Conservation (phyloP, 2,888 invertebrate genomes). For the Epinotia brunnichana region DNA sequence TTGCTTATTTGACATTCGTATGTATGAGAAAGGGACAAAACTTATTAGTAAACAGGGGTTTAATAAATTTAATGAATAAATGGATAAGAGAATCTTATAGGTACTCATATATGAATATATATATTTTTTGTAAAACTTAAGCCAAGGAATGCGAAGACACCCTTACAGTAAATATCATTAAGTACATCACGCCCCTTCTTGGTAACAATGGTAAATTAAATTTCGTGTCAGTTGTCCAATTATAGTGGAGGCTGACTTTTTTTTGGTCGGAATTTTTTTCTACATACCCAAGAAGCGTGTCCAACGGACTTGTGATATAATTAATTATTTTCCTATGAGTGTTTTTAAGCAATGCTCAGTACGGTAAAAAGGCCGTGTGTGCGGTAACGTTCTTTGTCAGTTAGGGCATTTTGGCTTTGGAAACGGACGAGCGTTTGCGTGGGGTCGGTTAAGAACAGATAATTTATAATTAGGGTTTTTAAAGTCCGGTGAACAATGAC, state of each 20-base stretch:
- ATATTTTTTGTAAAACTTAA: too few species aligned
- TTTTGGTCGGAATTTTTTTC: slow-evolving; percentile 23
- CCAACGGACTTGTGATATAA: slow-evolving; percentile 31
- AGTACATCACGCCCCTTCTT: not conserved
- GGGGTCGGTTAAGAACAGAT: slow-evolving; percentile 18
- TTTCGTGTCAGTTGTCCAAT: slow-evolving; percentile 32
- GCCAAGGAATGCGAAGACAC: not conserved
- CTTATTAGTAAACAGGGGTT: too few species aligned
- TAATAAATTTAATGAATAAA: too few species aligned
- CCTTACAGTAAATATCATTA: not conserved
- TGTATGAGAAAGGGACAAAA: too few species aligned
- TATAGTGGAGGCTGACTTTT: slow-evolving; percentile 20
- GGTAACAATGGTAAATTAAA: slow-evolving; percentile 28
- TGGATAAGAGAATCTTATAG: too few species aligned
- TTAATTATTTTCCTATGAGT: slow-evolving; percentile 42
- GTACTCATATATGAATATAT: too few species aligned
- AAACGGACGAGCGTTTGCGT: slow-evolving; percentile 6
- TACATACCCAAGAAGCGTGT: slow-evolving; percentile 28
- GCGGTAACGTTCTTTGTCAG: not conserved
- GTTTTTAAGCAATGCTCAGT: slow-evolving; percentile 13
- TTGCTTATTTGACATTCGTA: too few species aligned
- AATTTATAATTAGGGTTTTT: slow-evolving; percentile 30
- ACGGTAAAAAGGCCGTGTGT: not conserved
- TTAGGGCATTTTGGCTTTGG: not conserved
- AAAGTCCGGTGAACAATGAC: slow-evolving; percentile 6